These are phyloP conservation scores for Etia nguti DNA, from an alignment of 2,113 vertebrate species.

Conservation along the genomic window DNA sequence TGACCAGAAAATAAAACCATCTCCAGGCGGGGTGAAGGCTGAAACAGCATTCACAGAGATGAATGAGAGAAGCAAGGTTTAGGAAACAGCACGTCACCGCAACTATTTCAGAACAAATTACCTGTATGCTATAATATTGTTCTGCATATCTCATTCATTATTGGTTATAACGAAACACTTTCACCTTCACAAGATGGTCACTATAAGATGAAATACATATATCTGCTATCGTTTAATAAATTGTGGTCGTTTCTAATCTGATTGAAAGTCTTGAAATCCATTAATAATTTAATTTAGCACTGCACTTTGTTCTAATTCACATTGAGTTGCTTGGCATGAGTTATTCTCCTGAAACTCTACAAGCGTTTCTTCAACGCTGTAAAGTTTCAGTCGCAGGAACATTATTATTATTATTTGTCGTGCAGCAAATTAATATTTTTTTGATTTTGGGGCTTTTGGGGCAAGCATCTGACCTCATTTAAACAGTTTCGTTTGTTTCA, in stretches of 20 bases:
- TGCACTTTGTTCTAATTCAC: not conserved
- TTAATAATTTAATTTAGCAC: not conserved
- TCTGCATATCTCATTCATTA: not conserved
- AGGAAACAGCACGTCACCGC: not conserved
- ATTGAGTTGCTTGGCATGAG: rapidly evolving
- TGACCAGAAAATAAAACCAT: not conserved
- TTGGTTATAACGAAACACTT: not conserved
- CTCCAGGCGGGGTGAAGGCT: not conserved
- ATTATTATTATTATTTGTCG: rapidly evolving
- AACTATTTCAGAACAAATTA: not conserved
- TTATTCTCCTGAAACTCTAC: not conserved
- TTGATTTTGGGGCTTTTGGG: rapidly evolving
- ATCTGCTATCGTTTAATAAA: rapidly evolving
- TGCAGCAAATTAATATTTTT: rapidly evolving
- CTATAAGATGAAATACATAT: not conserved
- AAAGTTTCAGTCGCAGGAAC: not conserved
- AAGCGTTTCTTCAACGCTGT: rapidly evolving
- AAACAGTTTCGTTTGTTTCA: not conserved
- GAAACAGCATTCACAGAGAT: not conserved
- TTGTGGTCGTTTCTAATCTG: not conserved
- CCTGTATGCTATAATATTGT: rapidly evolving
- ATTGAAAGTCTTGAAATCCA: not conserved
- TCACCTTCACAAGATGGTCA: not conserved
- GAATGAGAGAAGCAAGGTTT: rapidly evolving
- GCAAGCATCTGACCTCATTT: not conserved